Evolutionary conservation across 1,140 invertebrate genomes (phyloP), one percentile per base, ranked within the genome.

Genomic region (Magallana ariakensis): DNA sequence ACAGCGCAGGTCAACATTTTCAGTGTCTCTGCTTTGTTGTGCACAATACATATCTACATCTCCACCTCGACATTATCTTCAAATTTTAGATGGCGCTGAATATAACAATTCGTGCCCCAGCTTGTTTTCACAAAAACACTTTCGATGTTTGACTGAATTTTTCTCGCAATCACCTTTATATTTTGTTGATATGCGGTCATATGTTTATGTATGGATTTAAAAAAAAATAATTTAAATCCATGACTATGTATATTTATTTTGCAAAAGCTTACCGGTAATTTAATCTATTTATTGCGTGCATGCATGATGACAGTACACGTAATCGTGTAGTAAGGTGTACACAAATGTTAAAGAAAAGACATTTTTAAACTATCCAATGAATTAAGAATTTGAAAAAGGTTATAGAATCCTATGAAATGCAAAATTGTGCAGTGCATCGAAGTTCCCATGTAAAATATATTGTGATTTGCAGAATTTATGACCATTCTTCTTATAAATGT

Each of bases 1-100:
- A 46, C 33, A 46, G 33, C 5, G 33, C 33, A 46, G 33, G 33
- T 46, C 33, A 46, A 46, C 33, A 46, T 46, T 46, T 46, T 26
- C 22, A 75, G 6, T 33, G 26, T 75, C 66, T 75, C 13, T 75
- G 22, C 22, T 46, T 13, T 75, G 33, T 46, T 46, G 33, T 46
- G 33, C 33, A 46, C 33, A 4, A 46, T 46, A 46, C 33, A 46
- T 46, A 46, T 46, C 5, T 46, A 46, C 33, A 4, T 2, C 33
- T 46, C 33, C 33, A 46, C 33, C 33, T 46, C 33, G 33, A 46
- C 33, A 46, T 46, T 46, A 46, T 46, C 33, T 46, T 46, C 33
- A 46, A 46, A 75, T 75, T 26, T 26, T 22, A 33, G 66, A 75
- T 75, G 66, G 66, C 66, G 66, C 22, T 10, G 66, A 75, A 75